Evolutionary conservation across 2,797 vertebrate genomes (phyloP).

Genomic region (Alcedo quadribrachys): DNA sequence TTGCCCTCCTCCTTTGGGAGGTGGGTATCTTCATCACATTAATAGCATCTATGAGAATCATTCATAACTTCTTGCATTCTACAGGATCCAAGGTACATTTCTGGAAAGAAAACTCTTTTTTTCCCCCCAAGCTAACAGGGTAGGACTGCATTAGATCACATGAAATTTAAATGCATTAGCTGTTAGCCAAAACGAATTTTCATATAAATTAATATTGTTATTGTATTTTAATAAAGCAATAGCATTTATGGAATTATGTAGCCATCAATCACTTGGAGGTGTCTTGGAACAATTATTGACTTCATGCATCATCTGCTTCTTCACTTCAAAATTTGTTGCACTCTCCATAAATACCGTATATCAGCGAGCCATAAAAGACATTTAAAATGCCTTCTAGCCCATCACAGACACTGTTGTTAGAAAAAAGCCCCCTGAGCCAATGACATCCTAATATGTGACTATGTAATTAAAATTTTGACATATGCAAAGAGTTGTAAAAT

Average conservation of each 20-base stretch:
- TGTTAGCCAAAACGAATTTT: constrained; percentile 62
- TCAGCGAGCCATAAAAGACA: constrained; percentile 23
- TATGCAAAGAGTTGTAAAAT: constrained; percentile 67
- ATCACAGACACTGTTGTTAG: not conserved
- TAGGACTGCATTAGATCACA: constrained; percentile 18
- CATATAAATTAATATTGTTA: constrained; percentile 70
- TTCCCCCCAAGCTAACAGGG: not conserved
- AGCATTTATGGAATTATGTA: constrained; percentile 62
- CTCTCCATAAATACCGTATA: constrained; percentile 51
- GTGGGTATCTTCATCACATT: not conserved
- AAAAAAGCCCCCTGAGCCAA: constrained; percentile 27
- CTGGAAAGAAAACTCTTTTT: not conserved
- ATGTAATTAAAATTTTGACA: constrained; percentile 74
- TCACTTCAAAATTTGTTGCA: constrained; percentile 57
- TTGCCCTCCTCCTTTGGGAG: not conserved
- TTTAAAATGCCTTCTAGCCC: constrained; percentile 30
- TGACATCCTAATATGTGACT: constrained; percentile 48
- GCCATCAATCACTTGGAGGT: constrained; percentile 57
- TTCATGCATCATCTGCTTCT: constrained; percentile 65
- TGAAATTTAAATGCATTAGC: constrained; percentile 55
- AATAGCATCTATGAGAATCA: not conserved
- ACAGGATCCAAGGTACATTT: not conserved
- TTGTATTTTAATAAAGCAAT: constrained; percentile 64
- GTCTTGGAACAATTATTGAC: constrained; percentile 62
- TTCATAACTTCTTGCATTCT: not conserved